Evolutionary conservation across 2,113 vertebrate species (phyloP).

Genomic region (Poicephalus gulielmi): DNA sequence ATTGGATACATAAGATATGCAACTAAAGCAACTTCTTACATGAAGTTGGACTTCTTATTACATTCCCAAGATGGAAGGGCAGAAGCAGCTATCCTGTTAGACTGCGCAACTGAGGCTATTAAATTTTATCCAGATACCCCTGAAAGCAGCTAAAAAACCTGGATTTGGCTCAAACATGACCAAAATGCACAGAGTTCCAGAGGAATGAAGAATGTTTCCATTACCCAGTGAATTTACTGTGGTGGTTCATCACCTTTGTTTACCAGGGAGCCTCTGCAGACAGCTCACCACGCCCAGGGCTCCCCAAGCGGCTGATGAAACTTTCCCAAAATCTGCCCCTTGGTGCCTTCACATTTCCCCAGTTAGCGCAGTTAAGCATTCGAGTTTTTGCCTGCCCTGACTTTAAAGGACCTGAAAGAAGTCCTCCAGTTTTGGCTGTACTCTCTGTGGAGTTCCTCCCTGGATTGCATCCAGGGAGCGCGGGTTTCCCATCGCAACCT

Average conservation of each 20-base stretch:
- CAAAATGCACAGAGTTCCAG: neutral
- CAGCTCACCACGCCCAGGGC: accelerated
- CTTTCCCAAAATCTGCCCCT: neutral
- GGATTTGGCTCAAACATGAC: neutral
- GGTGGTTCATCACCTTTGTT: neutral
- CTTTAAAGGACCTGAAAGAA: conserved; percentile 7
- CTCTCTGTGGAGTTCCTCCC: conserved; percentile 7
- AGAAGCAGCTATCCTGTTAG: neutral
- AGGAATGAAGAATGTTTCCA: neutral
- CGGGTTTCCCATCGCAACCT: neutral
- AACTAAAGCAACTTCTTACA: neutral
- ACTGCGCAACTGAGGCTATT: neutral
- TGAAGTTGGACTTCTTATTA: neutral
- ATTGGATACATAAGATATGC: neutral
- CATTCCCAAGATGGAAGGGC: neutral
- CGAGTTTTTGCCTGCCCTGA: neutral
- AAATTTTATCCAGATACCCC: neutral
- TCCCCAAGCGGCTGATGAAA: neutral
- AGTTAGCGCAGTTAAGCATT: neutral
- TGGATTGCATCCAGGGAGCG: neutral
- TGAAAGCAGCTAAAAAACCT: neutral
- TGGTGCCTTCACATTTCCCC: accelerated
- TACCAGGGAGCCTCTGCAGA: neutral
- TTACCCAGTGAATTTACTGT: neutral
- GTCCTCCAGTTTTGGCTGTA: neutral